These are phyloP conservation scores for Pongo abelii DNA, from an alignment of 2,113 vertebrate genomes.

Conservation along the genomic window DNA sequence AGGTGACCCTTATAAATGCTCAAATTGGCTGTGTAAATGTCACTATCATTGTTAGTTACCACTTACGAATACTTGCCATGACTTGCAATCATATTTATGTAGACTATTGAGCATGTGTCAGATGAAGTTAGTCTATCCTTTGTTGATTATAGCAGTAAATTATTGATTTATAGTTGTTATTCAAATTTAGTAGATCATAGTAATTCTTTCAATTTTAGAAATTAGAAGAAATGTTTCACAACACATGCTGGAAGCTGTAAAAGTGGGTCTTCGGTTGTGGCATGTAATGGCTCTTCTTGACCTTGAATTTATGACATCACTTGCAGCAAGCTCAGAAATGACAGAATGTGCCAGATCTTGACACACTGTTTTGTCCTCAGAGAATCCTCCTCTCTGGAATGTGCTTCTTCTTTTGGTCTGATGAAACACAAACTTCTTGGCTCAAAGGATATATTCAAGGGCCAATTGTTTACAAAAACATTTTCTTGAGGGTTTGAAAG, in stretches of 20 bases:
- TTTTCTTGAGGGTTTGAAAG: slow-evolving; percentile 30
- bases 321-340: slow-evolving; percentile 12
- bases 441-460: neutral
- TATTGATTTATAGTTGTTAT: neutral
- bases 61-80: neutral
- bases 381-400: slow-evolving; percentile 59
- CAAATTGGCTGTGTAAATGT: neutral
- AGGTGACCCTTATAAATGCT: slow-evolving; percentile 19
- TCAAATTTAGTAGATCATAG: slow-evolving; percentile 18
- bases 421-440: slow-evolving; percentile 54
- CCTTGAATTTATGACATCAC: slow-evolving; percentile 50
- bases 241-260: neutral
- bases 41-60: neutral
- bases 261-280: neutral
- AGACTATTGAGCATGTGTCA: neutral
- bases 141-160: neutral
- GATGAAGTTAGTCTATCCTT: neutral
- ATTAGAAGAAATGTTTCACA: slow-evolving; percentile 21
- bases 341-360: slow-evolving; percentile 17
- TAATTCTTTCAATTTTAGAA: neutral
- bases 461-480: slow-evolving; percentile 65
- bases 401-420: slow-evolving; percentile 42
- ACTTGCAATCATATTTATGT: neutral
- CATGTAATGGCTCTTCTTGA: neutral
- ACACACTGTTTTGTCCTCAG: slow-evolving; percentile 53